phyloP scores from a whole-genome alignment of 2,888 invertebrate genomes.

The Dinocampus coccinellae region DNA sequence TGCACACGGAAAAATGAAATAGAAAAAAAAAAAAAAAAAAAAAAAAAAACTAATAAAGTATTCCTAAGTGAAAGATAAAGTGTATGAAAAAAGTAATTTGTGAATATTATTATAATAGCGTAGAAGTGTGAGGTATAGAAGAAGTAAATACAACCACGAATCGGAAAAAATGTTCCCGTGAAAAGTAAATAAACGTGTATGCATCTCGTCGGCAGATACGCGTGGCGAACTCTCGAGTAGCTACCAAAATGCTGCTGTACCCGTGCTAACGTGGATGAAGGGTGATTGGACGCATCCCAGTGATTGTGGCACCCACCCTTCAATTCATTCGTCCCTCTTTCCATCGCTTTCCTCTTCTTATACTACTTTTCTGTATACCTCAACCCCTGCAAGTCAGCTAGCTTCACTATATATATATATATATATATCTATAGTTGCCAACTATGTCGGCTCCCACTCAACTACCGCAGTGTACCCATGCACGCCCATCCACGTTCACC shows the following conservation, averaged over 20 bases:
- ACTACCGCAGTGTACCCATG: constrained; percentile 41
- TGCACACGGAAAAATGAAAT: background rate
- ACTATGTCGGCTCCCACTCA: constrained; percentile 44
- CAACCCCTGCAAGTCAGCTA: constrained; percentile 40
- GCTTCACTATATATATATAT: constrained; percentile 24
- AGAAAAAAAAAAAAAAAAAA: background rate
- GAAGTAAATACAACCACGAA: background rate
- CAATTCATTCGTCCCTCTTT: constrained; percentile 38
- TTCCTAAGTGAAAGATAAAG: background rate
- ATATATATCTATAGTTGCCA: too few species aligned
- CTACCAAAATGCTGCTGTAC: constrained; percentile 57
- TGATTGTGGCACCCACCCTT: constrained; percentile 67
- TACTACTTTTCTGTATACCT: constrained; percentile 34
- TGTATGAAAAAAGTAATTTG: background rate
- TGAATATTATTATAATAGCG: background rate
- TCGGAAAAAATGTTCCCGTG: background rate
- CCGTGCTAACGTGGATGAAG: constrained; percentile 57
- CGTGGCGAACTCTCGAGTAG: constrained; percentile 41
- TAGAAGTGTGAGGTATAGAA: too few species aligned
- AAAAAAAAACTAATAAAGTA: background rate
- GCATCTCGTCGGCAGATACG: constrained; percentile 28
- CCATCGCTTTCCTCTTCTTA: constrained; percentile 26
- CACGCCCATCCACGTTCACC: constrained; percentile 32
- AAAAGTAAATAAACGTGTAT: background rate
- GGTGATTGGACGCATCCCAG: constrained; percentile 69